These are phyloP conservation scores for Ellobius talpinus DNA, from an alignment of 2,113 vertebrate species.

Conservation along the genomic window DNA sequence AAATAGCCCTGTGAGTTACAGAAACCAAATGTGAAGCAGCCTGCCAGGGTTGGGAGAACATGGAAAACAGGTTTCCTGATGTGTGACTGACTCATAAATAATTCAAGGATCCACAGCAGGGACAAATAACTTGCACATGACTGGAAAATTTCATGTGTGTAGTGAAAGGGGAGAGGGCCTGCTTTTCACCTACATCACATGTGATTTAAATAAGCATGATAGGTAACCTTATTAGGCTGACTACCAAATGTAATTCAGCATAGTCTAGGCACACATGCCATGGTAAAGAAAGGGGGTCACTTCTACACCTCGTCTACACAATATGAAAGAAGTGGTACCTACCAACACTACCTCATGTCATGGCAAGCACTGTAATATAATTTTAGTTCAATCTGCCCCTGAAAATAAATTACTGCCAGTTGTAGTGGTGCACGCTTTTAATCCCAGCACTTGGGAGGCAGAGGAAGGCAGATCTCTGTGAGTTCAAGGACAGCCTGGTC, in stretches of 20 bases:
- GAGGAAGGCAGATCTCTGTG: not conserved
- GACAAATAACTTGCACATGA: not conserved
- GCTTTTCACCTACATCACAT: too few species aligned
- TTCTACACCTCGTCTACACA: not conserved
- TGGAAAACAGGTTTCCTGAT: not conserved
- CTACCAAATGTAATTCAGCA: not conserved
- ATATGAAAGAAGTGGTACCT: not conserved
- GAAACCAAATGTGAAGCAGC: not conserved
- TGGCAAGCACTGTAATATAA: not conserved
- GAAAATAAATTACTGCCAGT: conserved; percentile 5
- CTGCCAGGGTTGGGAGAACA: not conserved
- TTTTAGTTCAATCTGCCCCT: conserved; percentile 33
- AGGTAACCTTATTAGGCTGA: not conserved
- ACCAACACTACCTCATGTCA: not conserved
- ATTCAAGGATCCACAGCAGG: not conserved
- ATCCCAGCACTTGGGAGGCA: not conserved
- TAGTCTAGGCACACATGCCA: accelerated
- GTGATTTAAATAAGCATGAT: conserved; percentile 22
- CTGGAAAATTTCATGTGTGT: conserved; percentile 40
- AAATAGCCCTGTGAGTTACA: not conserved
- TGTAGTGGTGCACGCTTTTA: not conserved
- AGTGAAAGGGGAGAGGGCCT: too few species aligned
- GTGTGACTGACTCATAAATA: not conserved
- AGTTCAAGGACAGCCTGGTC: not conserved
- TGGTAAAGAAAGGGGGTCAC: not conserved